Evolutionary conservation across 2,113 vertebrate species (phyloP), one percentile per base, ranked within the genome.

Genomic region (Phalacrocorax pelagicus): DNA sequence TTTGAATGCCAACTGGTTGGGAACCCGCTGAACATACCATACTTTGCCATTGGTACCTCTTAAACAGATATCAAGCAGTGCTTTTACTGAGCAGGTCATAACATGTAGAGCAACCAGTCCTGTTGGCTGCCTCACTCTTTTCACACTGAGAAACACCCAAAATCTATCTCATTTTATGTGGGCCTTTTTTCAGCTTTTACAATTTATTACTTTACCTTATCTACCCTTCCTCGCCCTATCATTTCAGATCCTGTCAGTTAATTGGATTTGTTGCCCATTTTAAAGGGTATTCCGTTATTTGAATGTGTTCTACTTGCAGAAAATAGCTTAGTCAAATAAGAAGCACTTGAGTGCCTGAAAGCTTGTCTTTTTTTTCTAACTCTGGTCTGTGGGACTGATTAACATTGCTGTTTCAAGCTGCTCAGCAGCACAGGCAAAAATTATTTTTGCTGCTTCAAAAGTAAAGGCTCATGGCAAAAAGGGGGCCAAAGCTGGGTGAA

Each of bases 361-460:
- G 47, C 72, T 94, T 91, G 72, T 94, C 89, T 61, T 8, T 89
- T 96, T 95, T 94, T 90, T 69, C 89, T 87, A 78, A 78, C 46
- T 87, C 65, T 69, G 54, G 74, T 93, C 90, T 91, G 67, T 94
- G 80, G 66, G 95, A 92, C 59, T 96, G 94, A 96, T 95, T 96
- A 94, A 81, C 47, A 47, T 69, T 40, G 57, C 73, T 84, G 80
- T 90, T 94, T 84, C 86, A 92, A 95, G 82, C 79, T 91, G 42
- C 32, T 93, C 36, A 86, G 79, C 49, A 92, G 66, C 71, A 85
- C 79, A 88, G 27, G 67, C 67, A 92, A 77, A 92, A 95, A 78
- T 63, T 1, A 51, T 78, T 94, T 92, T 89, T 94, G 55, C 65
- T 88, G 65, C 77, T 70, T 89, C 57, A 78, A 63, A 95, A 89